Evolutionary conservation across 92 coral and sea anemone genomes (phyloP), one percentile per base, ranked within the genome.

Genomic region (Siderastrea radians): DNA sequence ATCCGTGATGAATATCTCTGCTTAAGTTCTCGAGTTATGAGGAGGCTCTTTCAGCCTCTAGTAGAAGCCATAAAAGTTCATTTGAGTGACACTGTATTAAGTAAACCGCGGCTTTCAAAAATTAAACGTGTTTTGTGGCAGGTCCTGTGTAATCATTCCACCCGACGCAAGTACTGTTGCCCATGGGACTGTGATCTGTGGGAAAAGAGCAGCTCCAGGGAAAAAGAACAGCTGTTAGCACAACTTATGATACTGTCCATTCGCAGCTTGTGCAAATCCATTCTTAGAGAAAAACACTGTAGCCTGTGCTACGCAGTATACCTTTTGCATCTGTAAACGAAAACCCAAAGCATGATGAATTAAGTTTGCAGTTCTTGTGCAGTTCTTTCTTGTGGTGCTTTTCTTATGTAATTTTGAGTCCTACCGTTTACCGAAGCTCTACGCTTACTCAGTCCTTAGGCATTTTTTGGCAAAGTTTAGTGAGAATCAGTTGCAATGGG

Each of bases 121-220:
- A 10, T 16, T 48, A 49, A 78, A 48, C 45, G 72, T 47, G 44
- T 62, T 78, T 78, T 48, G 46, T 49, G 48, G 68, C 1, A 10
- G 51, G 26, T 63, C 16, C 59, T 48, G 16, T 9, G 82, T 61
- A 5, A n/a, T 26, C 17, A 46, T 16, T 3, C n/a, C 70, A 16
- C 44, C 5, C 8, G 52, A 62, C 4, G 48, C 72, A 43, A 48
- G 5, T 10, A 72, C 68, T 5, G 47, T 61, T 19, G 58, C 62
- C 67, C 50, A 78, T 1, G 82, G 82, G 9, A 58, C 82, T 6
- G 58, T 78, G 72, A 78, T 78, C 55, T 26, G 48, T 16, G 82
- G 71, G 15, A 16, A 16, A 17, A 63, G 16, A 46, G 53, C 58
- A 63, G 71, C 16, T 63, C 12, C 59, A n/a, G 53, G 7, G 17